Conservation (phyloP, 2,113 vertebrate species). For the human region DNA sequence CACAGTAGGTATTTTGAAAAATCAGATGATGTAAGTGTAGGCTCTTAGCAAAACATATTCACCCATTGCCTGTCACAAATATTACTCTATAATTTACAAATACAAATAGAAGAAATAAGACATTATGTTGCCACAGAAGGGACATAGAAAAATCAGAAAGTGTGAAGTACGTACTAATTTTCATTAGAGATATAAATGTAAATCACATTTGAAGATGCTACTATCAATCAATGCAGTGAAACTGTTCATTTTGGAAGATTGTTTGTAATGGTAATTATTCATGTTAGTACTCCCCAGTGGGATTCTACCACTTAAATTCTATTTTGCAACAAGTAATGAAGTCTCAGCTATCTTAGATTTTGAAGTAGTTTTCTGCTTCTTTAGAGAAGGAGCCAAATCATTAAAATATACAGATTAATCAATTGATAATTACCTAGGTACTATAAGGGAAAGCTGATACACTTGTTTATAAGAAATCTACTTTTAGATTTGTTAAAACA, state of each 20-base stretch:
- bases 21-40: background rate
- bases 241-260: constrained; percentile 62
- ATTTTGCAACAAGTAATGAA: constrained; percentile 68
- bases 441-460: background rate
- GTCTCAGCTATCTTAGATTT: constrained; percentile 50
- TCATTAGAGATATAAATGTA: constrained; percentile 55
- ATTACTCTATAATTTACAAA: constrained; percentile 41
- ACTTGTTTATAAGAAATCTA: background rate
- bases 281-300: constrained; percentile 33
- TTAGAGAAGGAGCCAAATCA: constrained; percentile 54
- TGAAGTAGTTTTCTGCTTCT: constrained; percentile 52
- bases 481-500: constrained; percentile 25
- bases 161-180: constrained; percentile 56
- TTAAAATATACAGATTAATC: constrained; percentile 63
- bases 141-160: constrained; percentile 45
- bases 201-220: constrained; percentile 56
- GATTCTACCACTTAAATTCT: constrained; percentile 55
- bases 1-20: constrained; percentile 20
- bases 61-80: background rate
- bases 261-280: constrained; percentile 58
- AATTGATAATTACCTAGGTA: constrained; percentile 49
- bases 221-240: constrained; percentile 7
- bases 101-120: constrained; percentile 35
- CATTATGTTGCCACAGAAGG: constrained; percentile 16
- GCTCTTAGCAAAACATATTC: constrained; percentile 23